phyloP scores from a whole-genome alignment of 2,888 invertebrate species.

The Tachina grossa region DNA sequence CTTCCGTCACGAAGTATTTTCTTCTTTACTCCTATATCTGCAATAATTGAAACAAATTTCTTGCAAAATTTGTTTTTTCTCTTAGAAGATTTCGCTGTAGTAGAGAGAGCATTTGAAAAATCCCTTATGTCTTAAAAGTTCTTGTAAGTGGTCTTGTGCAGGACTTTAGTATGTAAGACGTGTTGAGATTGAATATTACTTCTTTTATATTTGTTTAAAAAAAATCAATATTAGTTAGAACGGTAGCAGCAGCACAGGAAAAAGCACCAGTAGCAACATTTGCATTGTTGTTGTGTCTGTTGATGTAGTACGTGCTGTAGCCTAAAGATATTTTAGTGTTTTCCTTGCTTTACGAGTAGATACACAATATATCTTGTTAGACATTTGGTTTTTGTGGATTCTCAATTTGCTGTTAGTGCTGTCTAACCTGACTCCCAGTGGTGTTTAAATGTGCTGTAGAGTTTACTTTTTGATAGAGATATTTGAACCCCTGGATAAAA shows the following conservation, averaged over 20 bases:
- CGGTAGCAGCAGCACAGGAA: conserved; percentile 1
- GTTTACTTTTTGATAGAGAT: conserved; percentile 23
- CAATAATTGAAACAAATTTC: no score
- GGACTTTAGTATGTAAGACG: no score
- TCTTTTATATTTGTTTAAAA: conserved; percentile 10
- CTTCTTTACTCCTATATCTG: no score
- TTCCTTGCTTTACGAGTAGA: conserved; percentile 11
- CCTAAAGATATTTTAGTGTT: conserved; percentile 64
- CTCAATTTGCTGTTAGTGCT: conserved; percentile 29
- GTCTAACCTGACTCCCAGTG: conserved; percentile 24
- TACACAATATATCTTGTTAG: conserved; percentile 25
- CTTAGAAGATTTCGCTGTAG: no score
- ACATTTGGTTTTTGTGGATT: background rate
- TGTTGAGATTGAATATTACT: background rate
- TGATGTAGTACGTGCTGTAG: conserved; percentile 53
- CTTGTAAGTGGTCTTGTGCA: no score
- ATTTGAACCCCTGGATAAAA: conserved; percentile 55
- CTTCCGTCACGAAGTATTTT: no score
- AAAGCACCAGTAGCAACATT: conserved; percentile 11
- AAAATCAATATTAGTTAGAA: conserved; percentile 6
- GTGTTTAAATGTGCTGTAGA: conserved; percentile 13
- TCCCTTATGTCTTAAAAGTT: no score
- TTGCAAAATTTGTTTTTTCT: no score
- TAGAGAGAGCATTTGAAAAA: no score
- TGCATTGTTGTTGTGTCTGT: conserved; percentile 40